Conservation (phyloP, 2,888 invertebrate genomes). For the Eristalis tenax region DNA sequence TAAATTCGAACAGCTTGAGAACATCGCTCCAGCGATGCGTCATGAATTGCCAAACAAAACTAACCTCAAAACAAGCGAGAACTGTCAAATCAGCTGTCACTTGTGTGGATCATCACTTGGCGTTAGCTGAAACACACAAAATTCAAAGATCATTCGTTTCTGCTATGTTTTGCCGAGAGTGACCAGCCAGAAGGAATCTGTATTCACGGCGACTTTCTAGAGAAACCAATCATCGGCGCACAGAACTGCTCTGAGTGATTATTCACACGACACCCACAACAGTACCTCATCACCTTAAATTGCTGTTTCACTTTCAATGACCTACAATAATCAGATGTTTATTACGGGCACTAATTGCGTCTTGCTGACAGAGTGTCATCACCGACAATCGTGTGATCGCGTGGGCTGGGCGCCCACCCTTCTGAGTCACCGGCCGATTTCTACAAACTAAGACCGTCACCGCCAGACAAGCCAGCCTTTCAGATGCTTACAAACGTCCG, state of each 20-base stretch:
- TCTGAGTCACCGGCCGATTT: neutral
- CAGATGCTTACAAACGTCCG: neutral
- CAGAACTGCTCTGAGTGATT: neutral
- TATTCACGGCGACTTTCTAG: neutral
- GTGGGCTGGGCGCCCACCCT: constrained; percentile 17
- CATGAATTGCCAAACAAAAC: no score
- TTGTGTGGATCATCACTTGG: no score
- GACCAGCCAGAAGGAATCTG: neutral
- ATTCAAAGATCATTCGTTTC: no score
- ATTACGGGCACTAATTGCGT: constrained; percentile 4
- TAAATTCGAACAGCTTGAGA: no score
- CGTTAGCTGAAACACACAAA: no score
- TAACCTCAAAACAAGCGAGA: no score
- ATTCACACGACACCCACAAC: neutral
- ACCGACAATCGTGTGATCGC: neutral
- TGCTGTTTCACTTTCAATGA: constrained; percentile 21
- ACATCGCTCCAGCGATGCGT: no score
- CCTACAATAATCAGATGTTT: constrained; percentile 15
- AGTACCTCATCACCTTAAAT: neutral
- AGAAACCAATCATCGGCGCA: neutral
- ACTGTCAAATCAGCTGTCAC: no score
- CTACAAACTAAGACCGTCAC: neutral
- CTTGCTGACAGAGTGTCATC: constrained; percentile 10
- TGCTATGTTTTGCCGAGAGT: no score
- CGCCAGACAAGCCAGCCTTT: neutral